Evolutionary conservation across 2,113 vertebrate genomes (phyloP).

Genomic region (Bubo scandiacus): DNA sequence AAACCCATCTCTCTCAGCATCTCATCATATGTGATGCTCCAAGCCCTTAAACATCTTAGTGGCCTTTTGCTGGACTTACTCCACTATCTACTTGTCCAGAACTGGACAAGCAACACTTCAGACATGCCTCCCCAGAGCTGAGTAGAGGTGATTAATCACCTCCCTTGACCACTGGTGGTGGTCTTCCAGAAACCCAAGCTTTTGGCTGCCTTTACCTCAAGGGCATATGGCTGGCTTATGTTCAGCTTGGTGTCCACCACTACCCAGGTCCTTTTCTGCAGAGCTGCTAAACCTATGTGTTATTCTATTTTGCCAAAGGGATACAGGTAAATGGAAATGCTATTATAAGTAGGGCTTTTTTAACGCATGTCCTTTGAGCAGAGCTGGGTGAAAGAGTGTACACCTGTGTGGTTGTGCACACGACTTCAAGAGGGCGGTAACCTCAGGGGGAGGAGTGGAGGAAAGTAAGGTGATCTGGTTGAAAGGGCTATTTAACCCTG

Average conservation of each 20-base stretch:
- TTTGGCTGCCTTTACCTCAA: not conserved
- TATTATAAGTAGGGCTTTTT: not conserved
- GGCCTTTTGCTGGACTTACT: not conserved
- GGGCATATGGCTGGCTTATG: not conserved
- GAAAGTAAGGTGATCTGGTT: not conserved
- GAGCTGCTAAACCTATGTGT: accelerated
- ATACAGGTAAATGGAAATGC: not conserved
- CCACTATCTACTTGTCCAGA: not conserved
- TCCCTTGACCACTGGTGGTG: not conserved
- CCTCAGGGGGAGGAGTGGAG: not conserved
- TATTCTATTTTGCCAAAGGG: not conserved
- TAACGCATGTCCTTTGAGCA: not conserved
- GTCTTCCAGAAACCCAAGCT: not conserved
- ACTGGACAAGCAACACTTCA: not conserved
- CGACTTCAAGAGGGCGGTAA: not conserved
- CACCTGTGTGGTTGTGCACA: too few relatives aligned
- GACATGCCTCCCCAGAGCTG: not conserved
- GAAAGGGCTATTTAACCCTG: not conserved
- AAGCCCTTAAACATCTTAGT: not conserved
- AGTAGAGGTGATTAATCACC: not conserved
- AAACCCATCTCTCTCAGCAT: not conserved
- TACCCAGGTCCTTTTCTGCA: not conserved
- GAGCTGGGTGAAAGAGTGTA: not conserved
- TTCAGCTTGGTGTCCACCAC: not conserved
- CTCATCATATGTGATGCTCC: not conserved